Conservation (phyloP, 2,113 vertebrate species). For the Sinocyclocheilus anophthalmus region DNA sequence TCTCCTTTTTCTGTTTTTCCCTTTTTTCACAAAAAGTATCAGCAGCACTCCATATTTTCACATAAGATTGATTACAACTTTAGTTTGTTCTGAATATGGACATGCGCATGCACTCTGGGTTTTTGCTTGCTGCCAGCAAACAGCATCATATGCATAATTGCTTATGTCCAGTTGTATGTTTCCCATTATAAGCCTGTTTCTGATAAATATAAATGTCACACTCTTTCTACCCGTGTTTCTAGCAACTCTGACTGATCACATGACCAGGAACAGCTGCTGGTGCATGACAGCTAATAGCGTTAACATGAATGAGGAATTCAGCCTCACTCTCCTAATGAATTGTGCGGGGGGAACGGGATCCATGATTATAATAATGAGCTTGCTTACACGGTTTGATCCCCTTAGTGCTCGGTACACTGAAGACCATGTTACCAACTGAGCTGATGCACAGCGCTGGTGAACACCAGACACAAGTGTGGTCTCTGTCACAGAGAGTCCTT, state of each 20-base stretch:
- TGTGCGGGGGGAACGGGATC: background rate
- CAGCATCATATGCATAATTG: background rate
- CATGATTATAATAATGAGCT: constrained; percentile 13
- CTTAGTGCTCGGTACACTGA: background rate
- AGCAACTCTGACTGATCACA: background rate
- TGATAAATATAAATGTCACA: background rate
- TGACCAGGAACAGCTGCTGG: constrained; percentile 13
- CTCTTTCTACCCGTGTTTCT: background rate
- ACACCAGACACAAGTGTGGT: background rate
- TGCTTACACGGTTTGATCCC: constrained; percentile 11
- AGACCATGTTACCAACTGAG: constrained; percentile 9
- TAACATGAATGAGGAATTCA: background rate
- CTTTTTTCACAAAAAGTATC: no score
- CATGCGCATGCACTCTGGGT: no score
- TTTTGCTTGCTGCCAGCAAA: no score
- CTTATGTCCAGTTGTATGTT: background rate
- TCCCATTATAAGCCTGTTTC: background rate
- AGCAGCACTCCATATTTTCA: no score
- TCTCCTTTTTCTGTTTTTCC: no score
- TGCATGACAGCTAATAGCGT: background rate
- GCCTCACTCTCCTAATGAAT: constrained; percentile 3
- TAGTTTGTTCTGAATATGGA: no score
- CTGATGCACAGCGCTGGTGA: background rate
- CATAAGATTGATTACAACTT: no score
- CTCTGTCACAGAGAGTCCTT: constrained; percentile 21